Conservation (phyloP, 2,888 invertebrate genomes). For the Pristionchus exspectatus region DNA sequence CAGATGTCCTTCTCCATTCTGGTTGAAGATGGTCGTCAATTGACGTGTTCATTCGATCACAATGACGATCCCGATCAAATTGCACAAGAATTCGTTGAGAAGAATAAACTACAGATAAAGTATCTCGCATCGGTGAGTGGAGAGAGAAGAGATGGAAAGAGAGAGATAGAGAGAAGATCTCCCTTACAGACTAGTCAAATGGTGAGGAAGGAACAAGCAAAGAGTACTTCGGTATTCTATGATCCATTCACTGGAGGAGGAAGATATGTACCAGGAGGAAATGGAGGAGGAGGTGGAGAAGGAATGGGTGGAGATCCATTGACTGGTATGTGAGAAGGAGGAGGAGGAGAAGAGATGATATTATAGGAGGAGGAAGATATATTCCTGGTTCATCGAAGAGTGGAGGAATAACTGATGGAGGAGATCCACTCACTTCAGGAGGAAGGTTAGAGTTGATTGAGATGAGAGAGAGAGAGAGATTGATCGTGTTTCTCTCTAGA, state of each 20-base stretch:
- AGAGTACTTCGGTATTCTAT: constrained; percentile 75
- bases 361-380: constrained; percentile 79
- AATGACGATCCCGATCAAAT: constrained; percentile 93
- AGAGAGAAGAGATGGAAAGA: not conserved
- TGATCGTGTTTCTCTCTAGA: not conserved
- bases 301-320: constrained; percentile 80
- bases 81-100: constrained; percentile 92
- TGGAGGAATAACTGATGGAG: constrained; percentile 61
- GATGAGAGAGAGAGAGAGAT: not conserved
- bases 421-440: constrained; percentile 81
- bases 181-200: constrained; percentile 55
- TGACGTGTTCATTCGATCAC: constrained; percentile 86
- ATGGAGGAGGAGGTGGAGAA: not conserved
- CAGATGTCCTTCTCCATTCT: constrained; percentile 31
- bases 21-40: constrained; percentile 48
- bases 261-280: constrained; percentile 58
- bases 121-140: constrained; percentile 81
- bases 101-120: constrained; percentile 88
- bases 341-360: not conserved
- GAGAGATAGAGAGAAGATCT: not conserved
- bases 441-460: constrained; percentile 74
- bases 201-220: constrained; percentile 58
- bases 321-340: constrained; percentile 76
- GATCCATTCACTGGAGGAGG: constrained; percentile 84
- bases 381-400: constrained; percentile 70